A percentile compares a stretch with the other conserved stretches of the same genome.
Evolutionary conservation across 1,140 invertebrate genomes (phyloP).

Genomic region (Phthorimaea operculella): DNA sequence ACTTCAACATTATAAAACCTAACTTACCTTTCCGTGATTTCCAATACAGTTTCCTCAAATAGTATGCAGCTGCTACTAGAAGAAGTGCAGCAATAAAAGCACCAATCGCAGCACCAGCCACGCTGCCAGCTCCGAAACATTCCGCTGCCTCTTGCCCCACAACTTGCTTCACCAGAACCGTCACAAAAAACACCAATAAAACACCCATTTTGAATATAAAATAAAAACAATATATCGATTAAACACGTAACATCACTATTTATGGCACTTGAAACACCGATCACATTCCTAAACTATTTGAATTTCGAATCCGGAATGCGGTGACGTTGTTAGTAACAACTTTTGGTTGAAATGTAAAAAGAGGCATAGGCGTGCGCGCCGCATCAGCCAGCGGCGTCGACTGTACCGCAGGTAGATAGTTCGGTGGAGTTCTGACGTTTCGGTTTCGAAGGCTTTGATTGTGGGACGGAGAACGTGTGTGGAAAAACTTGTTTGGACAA

Average conservation of each 20-base stretch:
- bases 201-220: constrained; percentile 45
- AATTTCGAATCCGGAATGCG: constrained; percentile 32
- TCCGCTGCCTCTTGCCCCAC: constrained; percentile 53
- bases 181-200: constrained; percentile 53
- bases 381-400: constrained; percentile 52
- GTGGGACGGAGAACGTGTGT: constrained; percentile 52
- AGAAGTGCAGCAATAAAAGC: constrained; percentile 56
- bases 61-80: constrained; percentile 49
- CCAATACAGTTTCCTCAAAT: constrained; percentile 60
- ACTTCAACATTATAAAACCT: too few relatives aligned
- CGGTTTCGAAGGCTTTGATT: constrained; percentile 48
- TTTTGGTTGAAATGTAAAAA: constrained; percentile 20
- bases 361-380: constrained; percentile 36
- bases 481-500: constrained; percentile 51
- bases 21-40: constrained; percentile 60
- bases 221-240: background rate
- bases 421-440: constrained; percentile 18
- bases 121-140: constrained; percentile 62
- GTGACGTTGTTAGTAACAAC: constrained; percentile 26
- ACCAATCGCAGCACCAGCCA: constrained; percentile 60
- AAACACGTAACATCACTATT: constrained; percentile 44
- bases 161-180: constrained; percentile 52
- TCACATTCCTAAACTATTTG: constrained; percentile 47
- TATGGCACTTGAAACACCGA: constrained; percentile 54
- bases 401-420: constrained; percentile 25